phyloP scores from a whole-genome alignment of 1,140 invertebrate genomes.

The Drosophila sp. region DNA sequence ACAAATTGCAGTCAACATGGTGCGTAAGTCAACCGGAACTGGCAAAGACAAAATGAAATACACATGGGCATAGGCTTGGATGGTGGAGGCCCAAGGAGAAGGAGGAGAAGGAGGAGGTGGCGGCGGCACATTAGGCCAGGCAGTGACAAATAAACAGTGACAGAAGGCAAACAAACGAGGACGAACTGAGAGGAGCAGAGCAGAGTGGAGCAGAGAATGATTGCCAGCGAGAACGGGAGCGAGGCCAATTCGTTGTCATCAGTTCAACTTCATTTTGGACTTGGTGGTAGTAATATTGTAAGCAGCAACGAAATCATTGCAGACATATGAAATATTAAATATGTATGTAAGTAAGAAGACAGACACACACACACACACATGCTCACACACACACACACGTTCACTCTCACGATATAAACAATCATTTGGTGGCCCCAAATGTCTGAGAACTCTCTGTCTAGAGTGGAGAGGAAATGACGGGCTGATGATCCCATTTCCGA shows the following conservation, averaged over 20 bases:
- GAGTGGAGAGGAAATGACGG: constrained; percentile 79
- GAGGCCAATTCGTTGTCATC: constrained; percentile 79
- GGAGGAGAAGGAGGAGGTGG: no score
- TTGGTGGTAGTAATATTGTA: constrained; percentile 73
- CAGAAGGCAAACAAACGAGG: constrained; percentile 51
- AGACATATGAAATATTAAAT: constrained; percentile 82
- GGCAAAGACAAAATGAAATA: constrained; percentile 79
- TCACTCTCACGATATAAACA: constrained; percentile 61
- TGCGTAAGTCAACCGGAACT: constrained; percentile 76
- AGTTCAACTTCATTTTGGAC: constrained; percentile 77
- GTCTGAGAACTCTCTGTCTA: constrained; percentile 62
- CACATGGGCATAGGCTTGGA: constrained; percentile 48
- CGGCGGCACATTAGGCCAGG: constrained; percentile 46
- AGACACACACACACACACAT: constrained; percentile 35
- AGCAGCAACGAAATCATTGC: constrained; percentile 74
- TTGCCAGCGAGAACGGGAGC: constrained; percentile 30
- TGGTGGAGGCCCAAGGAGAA: constrained; percentile 44
- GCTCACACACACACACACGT: constrained; percentile 13
- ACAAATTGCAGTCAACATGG: constrained; percentile 81
- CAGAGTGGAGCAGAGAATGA: constrained; percentile 15
- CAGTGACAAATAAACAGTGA: constrained; percentile 76
- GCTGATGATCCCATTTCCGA: constrained; percentile 83
- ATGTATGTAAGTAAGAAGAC: constrained; percentile 32
- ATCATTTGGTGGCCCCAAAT: constrained; percentile 76
- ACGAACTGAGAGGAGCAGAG: constrained; percentile 10